Percentiles rank a stretch among this genome's conserved stretches.
These are phyloP conservation scores for Cranoglanis bouderius DNA, from an alignment of 2,113 vertebrate species.

Conservation along the genomic window DNA sequence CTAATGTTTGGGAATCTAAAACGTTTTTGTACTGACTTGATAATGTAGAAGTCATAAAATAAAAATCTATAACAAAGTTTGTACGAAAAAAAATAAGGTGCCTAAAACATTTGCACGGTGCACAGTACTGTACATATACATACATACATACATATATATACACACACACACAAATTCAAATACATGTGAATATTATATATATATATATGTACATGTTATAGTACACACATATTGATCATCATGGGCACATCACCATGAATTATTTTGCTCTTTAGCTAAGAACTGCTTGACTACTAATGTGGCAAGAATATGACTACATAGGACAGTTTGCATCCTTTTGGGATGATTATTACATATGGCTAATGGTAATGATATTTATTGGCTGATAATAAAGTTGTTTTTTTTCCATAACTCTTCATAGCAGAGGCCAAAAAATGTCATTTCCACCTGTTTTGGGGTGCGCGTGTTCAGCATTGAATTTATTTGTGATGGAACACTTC, in stretches of 20 bases:
- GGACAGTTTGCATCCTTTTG: background rate
- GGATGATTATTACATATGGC: background rate
- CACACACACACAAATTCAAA: no score
- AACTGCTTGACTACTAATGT: background rate
- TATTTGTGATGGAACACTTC: background rate
- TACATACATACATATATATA: no score
- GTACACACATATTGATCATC: background rate
- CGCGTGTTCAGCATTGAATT: background rate
- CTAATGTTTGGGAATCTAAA: no score
- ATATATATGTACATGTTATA: conserved; percentile 24
- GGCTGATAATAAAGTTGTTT: background rate
- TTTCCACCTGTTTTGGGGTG: background rate
- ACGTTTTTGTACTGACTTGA: no score
- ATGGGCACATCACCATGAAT: background rate
- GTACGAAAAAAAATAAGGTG: no score
- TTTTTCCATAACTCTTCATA: background rate
- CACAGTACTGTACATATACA: no score
- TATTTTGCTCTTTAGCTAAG: background rate
- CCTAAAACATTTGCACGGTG: no score
- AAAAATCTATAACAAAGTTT: no score
- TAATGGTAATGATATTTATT: background rate
- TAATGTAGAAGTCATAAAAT: no score
- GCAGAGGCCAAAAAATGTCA: background rate
- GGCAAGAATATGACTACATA: background rate
- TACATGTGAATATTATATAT: no score